Percentiles rank a stretch among this genome's conserved stretches.
These are phyloP conservation scores for Diacarnus erythraeanus DNA, from an alignment of 37 sponge, comb jelly and placozoan species.

Conservation along the genomic window DNA sequence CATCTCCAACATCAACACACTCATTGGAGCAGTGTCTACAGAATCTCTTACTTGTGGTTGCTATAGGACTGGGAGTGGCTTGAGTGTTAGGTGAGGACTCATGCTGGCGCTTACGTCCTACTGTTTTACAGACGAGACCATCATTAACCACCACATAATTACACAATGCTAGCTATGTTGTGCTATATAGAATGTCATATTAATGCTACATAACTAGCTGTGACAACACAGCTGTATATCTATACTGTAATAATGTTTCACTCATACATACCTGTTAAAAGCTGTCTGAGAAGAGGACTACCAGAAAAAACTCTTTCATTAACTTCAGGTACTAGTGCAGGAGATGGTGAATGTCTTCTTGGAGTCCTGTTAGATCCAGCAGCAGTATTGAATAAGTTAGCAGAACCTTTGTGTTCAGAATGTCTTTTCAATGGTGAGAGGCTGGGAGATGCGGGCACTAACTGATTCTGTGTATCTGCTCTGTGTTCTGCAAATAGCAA, in stretches of 20 bases:
- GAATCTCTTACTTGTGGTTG: conserved; percentile 18
- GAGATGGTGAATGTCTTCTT: conserved; percentile 31
- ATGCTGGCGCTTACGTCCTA: conserved; percentile 13
- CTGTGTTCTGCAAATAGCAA: neutral
- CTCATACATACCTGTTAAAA: neutral
- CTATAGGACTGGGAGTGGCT: conserved; percentile 16
- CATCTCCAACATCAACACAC: neutral
- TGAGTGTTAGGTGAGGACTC: conserved; percentile 3
- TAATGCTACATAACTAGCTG: too few relatives aligned
- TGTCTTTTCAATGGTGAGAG: conserved; percentile 15
- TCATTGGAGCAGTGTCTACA: neutral
- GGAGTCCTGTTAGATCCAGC: neutral
- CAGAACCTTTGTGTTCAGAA: neutral
- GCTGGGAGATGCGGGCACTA: conserved; percentile 47
- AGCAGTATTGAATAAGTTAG: neutral
- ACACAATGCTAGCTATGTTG: too few relatives aligned
- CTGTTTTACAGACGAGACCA: neutral
- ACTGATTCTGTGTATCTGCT: conserved; percentile 21
- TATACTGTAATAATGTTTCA: too few relatives aligned
- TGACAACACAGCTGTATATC: too few relatives aligned
- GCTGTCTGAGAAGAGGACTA: conserved; percentile 47
- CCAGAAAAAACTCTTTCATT: conserved; percentile 5
- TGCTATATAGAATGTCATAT: too few relatives aligned
- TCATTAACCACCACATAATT: neutral
- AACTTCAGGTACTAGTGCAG: conserved; percentile 39